Percentiles rank a stretch among this genome's conserved stretches.
Evolutionary conservation across 2,888 invertebrate species (phyloP).

Genomic region (Eupithecia vulgata): DNA sequence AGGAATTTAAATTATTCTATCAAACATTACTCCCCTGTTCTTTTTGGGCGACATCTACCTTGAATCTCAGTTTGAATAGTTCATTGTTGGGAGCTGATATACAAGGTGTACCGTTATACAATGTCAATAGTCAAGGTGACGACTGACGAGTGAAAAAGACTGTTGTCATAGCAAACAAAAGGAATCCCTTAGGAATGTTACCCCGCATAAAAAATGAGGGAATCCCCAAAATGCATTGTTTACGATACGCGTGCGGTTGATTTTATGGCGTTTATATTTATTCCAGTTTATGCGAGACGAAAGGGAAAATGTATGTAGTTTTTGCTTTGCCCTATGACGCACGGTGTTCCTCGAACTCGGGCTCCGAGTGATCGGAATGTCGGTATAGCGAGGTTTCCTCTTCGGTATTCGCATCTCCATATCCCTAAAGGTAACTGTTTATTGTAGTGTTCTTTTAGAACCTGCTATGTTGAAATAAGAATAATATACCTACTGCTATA

Average conservation of each 20-base stretch:
- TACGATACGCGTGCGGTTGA: slow-evolving; percentile 67
- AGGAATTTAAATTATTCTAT: background rate
- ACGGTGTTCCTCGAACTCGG: slow-evolving; percentile 66
- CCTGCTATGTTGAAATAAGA: background rate
- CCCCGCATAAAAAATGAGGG: slow-evolving; percentile 78
- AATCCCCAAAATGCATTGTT: slow-evolving; percentile 82
- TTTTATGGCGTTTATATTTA: slow-evolving; percentile 49
- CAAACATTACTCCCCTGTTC: background rate
- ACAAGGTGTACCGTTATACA: slow-evolving; percentile 62
- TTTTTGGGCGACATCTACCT: slow-evolving; percentile 30
- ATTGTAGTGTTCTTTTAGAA: slow-evolving; percentile 21
- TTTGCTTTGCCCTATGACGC: slow-evolving; percentile 70
- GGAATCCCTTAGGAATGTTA: slow-evolving; percentile 82
- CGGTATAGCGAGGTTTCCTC: slow-evolving; percentile 56
- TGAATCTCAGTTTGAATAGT: slow-evolving; percentile 39
- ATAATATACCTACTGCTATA: too few species aligned
- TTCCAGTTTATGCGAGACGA: slow-evolving; percentile 48
- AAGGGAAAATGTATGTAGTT: slow-evolving; percentile 79
- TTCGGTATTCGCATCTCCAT: slow-evolving; percentile 38
- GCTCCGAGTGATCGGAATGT: slow-evolving; percentile 63
- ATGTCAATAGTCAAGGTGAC: slow-evolving; percentile 60
- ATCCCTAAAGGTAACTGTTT: slow-evolving; percentile 30
- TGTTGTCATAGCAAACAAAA: slow-evolving; percentile 78
- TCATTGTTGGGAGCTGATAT: slow-evolving; percentile 51
- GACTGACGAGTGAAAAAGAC: slow-evolving; percentile 63